Conservation (phyloP, 2,797 vertebrate species). For the Lacerta viridis region DNA sequence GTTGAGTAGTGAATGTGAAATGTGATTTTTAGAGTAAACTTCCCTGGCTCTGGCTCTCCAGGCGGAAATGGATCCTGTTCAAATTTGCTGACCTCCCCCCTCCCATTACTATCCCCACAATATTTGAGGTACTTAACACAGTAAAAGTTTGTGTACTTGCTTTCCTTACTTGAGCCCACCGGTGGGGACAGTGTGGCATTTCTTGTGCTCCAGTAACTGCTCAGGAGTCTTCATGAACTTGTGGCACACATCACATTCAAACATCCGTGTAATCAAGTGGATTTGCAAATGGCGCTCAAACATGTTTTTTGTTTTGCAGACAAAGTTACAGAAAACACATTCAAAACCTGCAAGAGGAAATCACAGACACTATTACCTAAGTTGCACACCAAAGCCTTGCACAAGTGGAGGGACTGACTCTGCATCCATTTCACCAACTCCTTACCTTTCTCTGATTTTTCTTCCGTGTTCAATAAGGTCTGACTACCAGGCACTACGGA, state of each 20-base stretch:
- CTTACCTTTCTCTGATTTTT: slow-evolving; percentile 96
- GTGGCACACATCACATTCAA: slow-evolving; percentile 99
- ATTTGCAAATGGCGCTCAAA: slow-evolving; percentile 99
- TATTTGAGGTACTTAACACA: slow-evolving; percentile 80
- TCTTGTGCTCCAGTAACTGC: slow-evolving; percentile 99
- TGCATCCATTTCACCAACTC: not conserved
- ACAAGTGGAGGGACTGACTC: not conserved
- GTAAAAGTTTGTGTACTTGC: slow-evolving; percentile 94
- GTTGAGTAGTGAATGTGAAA: not conserved
- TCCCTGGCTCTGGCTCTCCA: not conserved
- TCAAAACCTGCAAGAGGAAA: slow-evolving; percentile 90
- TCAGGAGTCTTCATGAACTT: slow-evolving; percentile 99
- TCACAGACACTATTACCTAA: slow-evolving; percentile 30
- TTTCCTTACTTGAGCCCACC: slow-evolving; percentile 99
- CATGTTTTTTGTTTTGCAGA: slow-evolving; percentile 99
- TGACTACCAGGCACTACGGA: slow-evolving; percentile 92
- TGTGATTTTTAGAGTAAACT: not conserved
- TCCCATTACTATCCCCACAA: slow-evolving; percentile 38
- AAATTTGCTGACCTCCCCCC: not conserved
- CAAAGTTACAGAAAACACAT: slow-evolving; percentile 99
- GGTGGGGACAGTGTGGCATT: slow-evolving; percentile 98
- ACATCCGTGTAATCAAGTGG: slow-evolving; percentile 99
- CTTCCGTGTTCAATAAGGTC: slow-evolving; percentile 89
- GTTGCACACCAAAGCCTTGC: not conserved
- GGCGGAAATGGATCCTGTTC: slow-evolving; percentile 17